Conservation (phyloP, 1,140 invertebrate genomes). For the Aphaenogaster floridana region DNA sequence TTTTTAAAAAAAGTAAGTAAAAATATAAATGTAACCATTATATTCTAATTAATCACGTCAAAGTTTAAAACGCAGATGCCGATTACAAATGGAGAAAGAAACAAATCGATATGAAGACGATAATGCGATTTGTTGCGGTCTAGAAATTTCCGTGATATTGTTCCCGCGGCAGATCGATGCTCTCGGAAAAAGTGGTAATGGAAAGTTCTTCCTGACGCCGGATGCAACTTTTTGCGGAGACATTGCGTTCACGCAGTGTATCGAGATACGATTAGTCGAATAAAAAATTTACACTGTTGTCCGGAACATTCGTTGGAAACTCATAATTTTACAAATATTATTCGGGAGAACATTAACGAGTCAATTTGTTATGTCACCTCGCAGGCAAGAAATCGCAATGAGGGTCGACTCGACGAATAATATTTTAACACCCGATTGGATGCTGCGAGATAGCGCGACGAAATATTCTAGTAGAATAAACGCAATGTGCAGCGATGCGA, state of each 20-base stretch:
- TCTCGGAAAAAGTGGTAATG: conserved; percentile 58
- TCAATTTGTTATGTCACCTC: conserved; percentile 40
- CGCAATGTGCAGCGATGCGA: conserved; percentile 39
- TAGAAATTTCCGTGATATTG: conserved; percentile 63
- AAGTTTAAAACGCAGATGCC: neutral
- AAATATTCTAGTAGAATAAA: conserved; percentile 53
- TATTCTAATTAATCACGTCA: neutral
- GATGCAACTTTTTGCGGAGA: conserved; percentile 36
- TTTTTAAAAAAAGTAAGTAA: neutral
- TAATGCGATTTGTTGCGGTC: conserved; percentile 62
- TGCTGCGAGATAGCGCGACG: neutral
- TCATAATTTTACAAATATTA: conserved; percentile 20
- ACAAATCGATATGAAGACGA: conserved; percentile 13
- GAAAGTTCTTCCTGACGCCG: conserved; percentile 63
- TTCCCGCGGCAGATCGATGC: conserved; percentile 36
- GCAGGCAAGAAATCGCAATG: neutral
- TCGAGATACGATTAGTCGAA: conserved; percentile 9
- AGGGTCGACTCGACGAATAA: conserved; percentile 1
- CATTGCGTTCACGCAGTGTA: conserved; percentile 51
- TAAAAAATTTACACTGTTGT: conserved; percentile 12
- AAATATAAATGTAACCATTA: neutral
- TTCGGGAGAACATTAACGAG: neutral
- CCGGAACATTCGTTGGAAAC: neutral
- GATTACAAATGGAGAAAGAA: conserved; percentile 29
- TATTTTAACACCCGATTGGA: conserved; percentile 17